Base-by-base conservation (phyloP, 2,797 vertebrate species). In the Nothura maculosa region DNA sequence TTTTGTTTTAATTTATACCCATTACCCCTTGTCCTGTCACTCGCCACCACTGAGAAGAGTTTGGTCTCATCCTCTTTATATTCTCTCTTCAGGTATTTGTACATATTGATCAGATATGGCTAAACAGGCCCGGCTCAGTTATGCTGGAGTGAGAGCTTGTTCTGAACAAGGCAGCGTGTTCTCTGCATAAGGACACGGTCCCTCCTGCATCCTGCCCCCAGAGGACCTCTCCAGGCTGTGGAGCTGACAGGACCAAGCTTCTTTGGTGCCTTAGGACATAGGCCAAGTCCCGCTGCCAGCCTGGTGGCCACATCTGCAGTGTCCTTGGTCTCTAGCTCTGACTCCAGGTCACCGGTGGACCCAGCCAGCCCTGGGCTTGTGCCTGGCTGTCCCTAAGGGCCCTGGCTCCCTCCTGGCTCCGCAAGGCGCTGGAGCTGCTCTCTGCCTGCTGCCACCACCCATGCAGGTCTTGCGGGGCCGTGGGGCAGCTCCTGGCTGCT, bases 231-330 rank as follows among this genome's bases (percentile, higher is more conserved):
- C 5, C 19, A 1, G 32, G 18, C 17, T 43, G 62, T 4, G 14
- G 66, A 47, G 42, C n/a, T 85, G 19, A 13, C 9, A 30, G 21
- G 12, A 62, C 36, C 47, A n/a, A 18, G 36, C 3, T 68, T 16
- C 1, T 0, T 6, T 60, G 54, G 32, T 6, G 2, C n/a, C n/a
- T 69, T 16, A 34, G 32, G 38, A 21, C 62, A 3, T 67, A 27
- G 27, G 75, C 20, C 24, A 4, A 45, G 25, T 1, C 28, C 38
- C 34, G 34, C 55, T 81, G 32, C n/a, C 13, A 12, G 12, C 10
- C 22, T 4, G 1, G 28, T 1, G 2, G 40, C 36, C 27, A 38
- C 28, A 0, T 13, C 36, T 52, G 36, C 47, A 36, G 18, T 50
- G 30, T 34, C 55, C 0, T 0, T 34, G 38, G 11, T 42, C 36